Evolutionary conservation across 2,113 vertebrate species (phyloP).

Genomic region (Helogale parvula): DNA sequence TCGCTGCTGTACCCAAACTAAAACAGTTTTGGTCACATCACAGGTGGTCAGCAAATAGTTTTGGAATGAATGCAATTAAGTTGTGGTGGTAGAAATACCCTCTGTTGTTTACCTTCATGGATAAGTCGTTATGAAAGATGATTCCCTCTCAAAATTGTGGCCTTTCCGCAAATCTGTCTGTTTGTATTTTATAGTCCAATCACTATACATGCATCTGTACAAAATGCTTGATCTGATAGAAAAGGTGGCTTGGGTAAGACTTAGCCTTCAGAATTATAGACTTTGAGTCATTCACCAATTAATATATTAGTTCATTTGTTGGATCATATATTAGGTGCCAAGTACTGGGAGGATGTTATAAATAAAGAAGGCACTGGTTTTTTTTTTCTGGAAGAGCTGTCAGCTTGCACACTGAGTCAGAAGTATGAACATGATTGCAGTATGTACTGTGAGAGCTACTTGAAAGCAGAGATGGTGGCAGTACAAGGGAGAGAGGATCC

Average conservation of each 20-base stretch:
- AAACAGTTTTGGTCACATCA: background rate
- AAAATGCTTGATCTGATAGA: background rate
- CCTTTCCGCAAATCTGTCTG: background rate
- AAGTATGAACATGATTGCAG: background rate
- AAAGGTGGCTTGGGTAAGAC: background rate
- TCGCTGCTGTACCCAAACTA: background rate
- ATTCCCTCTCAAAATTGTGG: background rate
- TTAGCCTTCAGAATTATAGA: background rate
- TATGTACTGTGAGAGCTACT: background rate
- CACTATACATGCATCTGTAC: background rate
- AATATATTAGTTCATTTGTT: slow-evolving; percentile 1
- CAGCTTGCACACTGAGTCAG: background rate
- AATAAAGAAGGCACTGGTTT: background rate
- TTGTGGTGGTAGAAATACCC: background rate
- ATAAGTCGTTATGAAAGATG: slow-evolving; percentile 17
- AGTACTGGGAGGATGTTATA: background rate
- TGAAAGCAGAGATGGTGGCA: background rate
- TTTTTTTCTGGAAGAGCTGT: background rate
- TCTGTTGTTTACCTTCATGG: background rate
- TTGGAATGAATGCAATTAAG: background rate
- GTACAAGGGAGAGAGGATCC: background rate
- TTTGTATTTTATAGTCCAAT: slow-evolving; percentile 16
- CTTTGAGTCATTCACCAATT: background rate
- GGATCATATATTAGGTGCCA: background rate
- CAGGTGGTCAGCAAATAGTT: background rate